A percentile compares a stretch with the other conserved stretches of the same genome.
phyloP scores from a whole-genome alignment of 2,797 vertebrate species.

The Liasis olivaceus region DNA sequence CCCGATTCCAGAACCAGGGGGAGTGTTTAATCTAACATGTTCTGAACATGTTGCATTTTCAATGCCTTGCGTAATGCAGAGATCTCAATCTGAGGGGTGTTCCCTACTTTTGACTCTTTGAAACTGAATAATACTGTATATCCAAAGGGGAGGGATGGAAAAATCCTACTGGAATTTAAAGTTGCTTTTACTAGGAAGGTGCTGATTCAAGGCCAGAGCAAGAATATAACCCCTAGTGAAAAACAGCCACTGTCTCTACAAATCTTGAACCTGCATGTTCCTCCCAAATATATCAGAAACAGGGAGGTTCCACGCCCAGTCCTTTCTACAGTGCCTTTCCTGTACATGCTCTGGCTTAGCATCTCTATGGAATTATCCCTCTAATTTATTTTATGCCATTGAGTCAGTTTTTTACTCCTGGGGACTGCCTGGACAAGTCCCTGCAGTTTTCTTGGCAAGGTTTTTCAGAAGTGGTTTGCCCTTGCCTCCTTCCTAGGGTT shows the following conservation, averaged over 20 bases:
- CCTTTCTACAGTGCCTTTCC: no score
- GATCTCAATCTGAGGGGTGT: not conserved
- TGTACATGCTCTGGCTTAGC: no score
- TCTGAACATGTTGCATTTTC: slow-evolving; percentile 6
- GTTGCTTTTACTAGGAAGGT: not conserved
- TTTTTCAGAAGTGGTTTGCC: not conserved
- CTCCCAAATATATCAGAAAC: no score
- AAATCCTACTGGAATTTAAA: not conserved
- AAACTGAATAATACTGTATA: not conserved
- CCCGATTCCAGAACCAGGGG: not conserved
- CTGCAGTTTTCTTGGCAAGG: not conserved
- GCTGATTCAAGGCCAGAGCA: not conserved
- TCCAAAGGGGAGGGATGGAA: not conserved
- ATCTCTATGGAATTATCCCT: no score
- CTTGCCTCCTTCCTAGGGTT: not conserved
- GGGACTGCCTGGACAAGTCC: not conserved
- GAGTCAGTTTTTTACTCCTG: not conserved
- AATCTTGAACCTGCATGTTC: not conserved
- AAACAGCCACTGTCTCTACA: not conserved
- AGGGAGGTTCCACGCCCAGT: no score
- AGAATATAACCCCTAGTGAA: not conserved
- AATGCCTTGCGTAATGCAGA: not conserved
- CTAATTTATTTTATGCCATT: no score
- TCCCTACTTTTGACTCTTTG: not conserved
- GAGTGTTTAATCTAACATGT: not conserved